Evolutionary conservation across 2,113 vertebrate genomes (phyloP).

Genomic region (Sturnus vulgaris): DNA sequence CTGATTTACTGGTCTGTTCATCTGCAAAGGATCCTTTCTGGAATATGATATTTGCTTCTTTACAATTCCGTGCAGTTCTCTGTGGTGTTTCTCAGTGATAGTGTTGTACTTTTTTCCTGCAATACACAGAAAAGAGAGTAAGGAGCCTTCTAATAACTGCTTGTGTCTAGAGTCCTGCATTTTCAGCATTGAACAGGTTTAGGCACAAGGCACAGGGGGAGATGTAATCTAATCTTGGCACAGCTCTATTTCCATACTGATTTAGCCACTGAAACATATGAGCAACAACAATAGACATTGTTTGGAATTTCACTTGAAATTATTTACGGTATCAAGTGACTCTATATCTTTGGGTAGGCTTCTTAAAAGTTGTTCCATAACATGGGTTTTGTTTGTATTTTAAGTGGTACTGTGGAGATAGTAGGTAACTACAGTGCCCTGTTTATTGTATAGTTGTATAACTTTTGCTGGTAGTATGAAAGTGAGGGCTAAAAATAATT

Average conservation of each 20-base stretch:
- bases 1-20: not conserved
- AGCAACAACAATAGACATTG: not conserved
- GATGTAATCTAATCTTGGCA: not conserved
- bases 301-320: constrained; percentile 16
- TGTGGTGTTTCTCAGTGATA: not conserved
- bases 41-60: not conserved
- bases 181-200: not conserved
- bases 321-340: not conserved
- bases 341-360: not conserved
- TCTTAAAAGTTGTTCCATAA: not conserved
- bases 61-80: not conserved
- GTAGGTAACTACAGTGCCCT: not conserved
- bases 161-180: not conserved
- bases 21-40: not conserved
- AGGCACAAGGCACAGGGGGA: not conserved
- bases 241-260: not conserved
- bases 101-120: not conserved
- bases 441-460: not conserved
- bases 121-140: not conserved
- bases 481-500: constrained; percentile 6
- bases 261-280: not conserved
- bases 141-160: not conserved
- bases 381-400: not conserved
- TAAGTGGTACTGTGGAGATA: not conserved
- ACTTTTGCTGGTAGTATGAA: not conserved